A percentile compares a stretch with the other conserved stretches of the same genome.
Conservation (phyloP, 2,888 invertebrate species). For the Myopa tessellatipennis region DNA sequence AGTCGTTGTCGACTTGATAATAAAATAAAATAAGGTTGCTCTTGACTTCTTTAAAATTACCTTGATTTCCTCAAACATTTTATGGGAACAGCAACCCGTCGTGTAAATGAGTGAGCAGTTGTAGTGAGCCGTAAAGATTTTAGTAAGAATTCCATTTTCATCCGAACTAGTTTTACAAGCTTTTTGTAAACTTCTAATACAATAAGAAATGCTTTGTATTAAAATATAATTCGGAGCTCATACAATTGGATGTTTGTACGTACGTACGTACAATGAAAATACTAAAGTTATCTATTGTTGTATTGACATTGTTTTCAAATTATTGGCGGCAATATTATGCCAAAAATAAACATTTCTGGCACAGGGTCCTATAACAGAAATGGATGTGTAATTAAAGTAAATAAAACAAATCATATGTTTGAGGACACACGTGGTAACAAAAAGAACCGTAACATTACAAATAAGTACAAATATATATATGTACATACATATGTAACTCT, state of each 20-base stretch:
- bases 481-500: too few species aligned
- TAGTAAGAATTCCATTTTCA: constrained; percentile 66
- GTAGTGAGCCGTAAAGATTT: constrained; percentile 67
- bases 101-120: constrained; percentile 64
- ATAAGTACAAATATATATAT: too few species aligned
- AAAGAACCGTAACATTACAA: constrained; percentile 21
- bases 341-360: constrained; percentile 62
- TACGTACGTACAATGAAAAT: constrained; percentile 4
- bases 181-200: neutral
- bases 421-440: constrained; percentile 22
- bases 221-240: too few species aligned
- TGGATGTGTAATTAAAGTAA: constrained; percentile 28
- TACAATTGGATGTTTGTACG: too few species aligned
- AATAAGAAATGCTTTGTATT: neutral
- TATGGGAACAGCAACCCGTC: constrained; percentile 67
- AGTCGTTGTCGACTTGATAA: too few species aligned
- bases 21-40: too few species aligned
- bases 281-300: constrained; percentile 41
- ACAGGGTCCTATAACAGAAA: constrained; percentile 62
- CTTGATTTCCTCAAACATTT: constrained; percentile 55
- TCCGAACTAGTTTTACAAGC: neutral
- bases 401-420: neutral
- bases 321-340: constrained; percentile 60
- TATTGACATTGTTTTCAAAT: constrained; percentile 60
- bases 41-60: constrained; percentile 54